These are phyloP conservation scores for Drosophila dives DNA, from an alignment of 2,888 invertebrate genomes.

Conservation along the genomic window DNA sequence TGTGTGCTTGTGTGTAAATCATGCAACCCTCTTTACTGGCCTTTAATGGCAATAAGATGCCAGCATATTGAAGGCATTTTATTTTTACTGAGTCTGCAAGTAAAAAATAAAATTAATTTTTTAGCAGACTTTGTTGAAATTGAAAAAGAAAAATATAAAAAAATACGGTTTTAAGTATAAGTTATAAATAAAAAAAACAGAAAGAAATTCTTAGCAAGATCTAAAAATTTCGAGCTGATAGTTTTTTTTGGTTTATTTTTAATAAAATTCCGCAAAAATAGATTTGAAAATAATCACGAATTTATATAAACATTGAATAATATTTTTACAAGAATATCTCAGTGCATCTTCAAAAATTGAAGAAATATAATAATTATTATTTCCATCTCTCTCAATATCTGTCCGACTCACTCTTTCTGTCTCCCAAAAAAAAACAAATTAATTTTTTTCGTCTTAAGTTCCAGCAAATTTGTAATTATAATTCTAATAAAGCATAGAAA, in stretches of 20 bases:
- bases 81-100: background rate
- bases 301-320: background rate
- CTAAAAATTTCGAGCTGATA: background rate
- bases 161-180: background rate
- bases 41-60: constrained; percentile 38
- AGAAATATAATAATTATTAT: background rate
- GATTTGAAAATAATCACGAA: background rate
- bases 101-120: background rate
- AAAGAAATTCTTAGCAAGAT: background rate
- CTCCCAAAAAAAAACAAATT: background rate
- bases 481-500: constrained; percentile 29
- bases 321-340: background rate
- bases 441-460: background rate
- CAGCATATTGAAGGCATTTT: constrained; percentile 16
- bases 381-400: background rate
- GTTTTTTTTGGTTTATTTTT: background rate
- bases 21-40: constrained; percentile 3
- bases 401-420: background rate
- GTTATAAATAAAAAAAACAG: background rate
- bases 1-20: constrained; percentile 2
- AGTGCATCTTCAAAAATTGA: background rate
- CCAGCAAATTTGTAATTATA: constrained; percentile 31
- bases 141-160: background rate
- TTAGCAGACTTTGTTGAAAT: too few relatives aligned
- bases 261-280: background rate